These are phyloP conservation scores for Galerucella nymphaeae DNA, from an alignment of 2,888 invertebrate genomes.

Conservation along the genomic window DNA sequence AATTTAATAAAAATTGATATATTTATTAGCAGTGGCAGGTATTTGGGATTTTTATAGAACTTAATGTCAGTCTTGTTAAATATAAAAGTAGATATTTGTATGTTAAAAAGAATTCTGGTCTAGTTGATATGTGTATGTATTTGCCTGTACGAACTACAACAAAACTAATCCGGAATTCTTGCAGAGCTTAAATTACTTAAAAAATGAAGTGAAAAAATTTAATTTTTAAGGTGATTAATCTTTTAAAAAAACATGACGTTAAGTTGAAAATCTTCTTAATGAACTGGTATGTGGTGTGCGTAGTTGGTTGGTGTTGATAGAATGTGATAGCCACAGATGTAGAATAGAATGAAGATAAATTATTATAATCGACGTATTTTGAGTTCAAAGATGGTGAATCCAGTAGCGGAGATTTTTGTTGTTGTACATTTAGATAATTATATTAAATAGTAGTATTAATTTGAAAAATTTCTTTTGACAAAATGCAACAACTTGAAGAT, in stretches of 20 bases:
- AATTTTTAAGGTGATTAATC: constrained; percentile 22
- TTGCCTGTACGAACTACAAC: not conserved
- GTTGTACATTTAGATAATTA: not conserved
- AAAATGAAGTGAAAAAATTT: not conserved
- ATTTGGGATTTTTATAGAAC: not conserved
- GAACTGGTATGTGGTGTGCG: constrained; percentile 16
- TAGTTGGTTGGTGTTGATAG: constrained; percentile 7
- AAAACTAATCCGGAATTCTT: not conserved
- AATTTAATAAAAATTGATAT: not conserved
- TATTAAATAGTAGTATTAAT: too few relatives aligned
- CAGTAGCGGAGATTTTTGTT: not conserved
- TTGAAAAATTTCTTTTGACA: too few relatives aligned
- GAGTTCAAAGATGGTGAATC: not conserved
- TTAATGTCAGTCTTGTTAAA: not conserved
- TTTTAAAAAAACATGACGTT: constrained; percentile 18
- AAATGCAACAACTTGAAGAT: too few relatives aligned
- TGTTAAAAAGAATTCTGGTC: too few relatives aligned
- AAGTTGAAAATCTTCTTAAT: constrained; percentile 23
- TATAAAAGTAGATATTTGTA: too few relatives aligned
- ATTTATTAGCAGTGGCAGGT: not conserved
- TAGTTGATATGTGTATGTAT: too few relatives aligned
- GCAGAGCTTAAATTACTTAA: not conserved
- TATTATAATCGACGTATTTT: not conserved
- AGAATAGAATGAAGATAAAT: constrained; percentile 8
- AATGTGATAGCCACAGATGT: constrained; percentile 17